Evolutionary conservation across 2,888 invertebrate genomes (phyloP).

Genomic region (Parnassius mnemosyne): DNA sequence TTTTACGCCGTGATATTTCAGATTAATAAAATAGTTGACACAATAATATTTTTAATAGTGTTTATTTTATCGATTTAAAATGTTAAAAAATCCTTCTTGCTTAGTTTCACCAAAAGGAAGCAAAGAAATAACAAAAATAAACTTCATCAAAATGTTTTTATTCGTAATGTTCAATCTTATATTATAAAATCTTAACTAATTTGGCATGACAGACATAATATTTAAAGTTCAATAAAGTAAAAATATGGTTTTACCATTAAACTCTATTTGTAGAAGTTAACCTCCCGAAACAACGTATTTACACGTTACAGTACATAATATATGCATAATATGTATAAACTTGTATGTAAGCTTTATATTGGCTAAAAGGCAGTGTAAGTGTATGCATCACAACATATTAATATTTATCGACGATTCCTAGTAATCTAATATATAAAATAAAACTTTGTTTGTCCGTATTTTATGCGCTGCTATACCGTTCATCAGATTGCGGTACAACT

Average conservation of each 20-base stretch:
- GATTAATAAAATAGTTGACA: too few relatives aligned
- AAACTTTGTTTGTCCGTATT: too few relatives aligned
- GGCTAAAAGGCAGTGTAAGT: neutral
- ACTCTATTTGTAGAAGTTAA: constrained; percentile 11
- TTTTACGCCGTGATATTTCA: too few relatives aligned
- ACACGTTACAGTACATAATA: neutral
- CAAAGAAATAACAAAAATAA: neutral
- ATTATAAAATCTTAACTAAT: neutral
- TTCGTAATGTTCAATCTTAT: neutral
- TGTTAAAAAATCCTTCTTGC: neutral
- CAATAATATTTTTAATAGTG: too few relatives aligned
- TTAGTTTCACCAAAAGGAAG: too few relatives aligned
- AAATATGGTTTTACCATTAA: constrained; percentile 14
- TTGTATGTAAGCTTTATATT: neutral
- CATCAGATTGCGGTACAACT: too few relatives aligned
- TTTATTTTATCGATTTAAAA: too few relatives aligned
- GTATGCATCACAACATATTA: too few relatives aligned
- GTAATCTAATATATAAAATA: too few relatives aligned
- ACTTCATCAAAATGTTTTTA: too few relatives aligned
- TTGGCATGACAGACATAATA: neutral
- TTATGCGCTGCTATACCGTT: too few relatives aligned
- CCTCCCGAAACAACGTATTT: constrained; percentile 4
- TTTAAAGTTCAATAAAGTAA: neutral
- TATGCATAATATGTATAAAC: neutral
- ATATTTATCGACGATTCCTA: too few relatives aligned